Conservation (phyloP, 2,113 vertebrate genomes). For the Hydrochoerus hydrochaeris region DNA sequence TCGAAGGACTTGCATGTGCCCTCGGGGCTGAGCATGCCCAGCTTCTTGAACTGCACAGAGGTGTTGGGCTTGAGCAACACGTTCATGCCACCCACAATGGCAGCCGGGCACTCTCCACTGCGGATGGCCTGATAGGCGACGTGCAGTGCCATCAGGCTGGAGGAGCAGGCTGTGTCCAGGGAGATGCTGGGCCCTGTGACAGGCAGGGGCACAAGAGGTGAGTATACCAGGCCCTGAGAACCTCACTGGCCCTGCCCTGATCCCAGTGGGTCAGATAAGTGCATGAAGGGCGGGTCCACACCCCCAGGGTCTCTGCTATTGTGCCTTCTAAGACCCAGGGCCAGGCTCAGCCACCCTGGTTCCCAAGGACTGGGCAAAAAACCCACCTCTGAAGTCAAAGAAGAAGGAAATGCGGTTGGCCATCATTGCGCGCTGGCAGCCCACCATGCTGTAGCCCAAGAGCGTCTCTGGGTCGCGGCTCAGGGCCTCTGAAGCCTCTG, state of each 20-base stretch:
- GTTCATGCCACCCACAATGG: constrained; percentile 95
- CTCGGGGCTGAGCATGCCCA: constrained; percentile 95
- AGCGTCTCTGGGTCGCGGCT: constrained; percentile 95
- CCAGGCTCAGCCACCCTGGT: background rate
- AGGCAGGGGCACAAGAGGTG: background rate
- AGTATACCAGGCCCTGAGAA: background rate
- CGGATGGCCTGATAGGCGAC: constrained; percentile 93
- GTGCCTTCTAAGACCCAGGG: too few species aligned
- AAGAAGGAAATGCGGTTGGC: constrained; percentile 97
- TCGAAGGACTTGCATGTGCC: constrained; percentile 96
- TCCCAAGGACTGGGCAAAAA: background rate
- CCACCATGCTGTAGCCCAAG: constrained; percentile 99
- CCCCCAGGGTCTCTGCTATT: background rate
- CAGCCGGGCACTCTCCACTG: constrained; percentile 89
- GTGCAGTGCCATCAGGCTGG: constrained; percentile 94
- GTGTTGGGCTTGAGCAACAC: constrained; percentile 95
- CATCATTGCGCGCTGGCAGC: constrained; percentile 97
- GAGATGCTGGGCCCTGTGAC: constrained; percentile 92
- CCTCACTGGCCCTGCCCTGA: background rate
- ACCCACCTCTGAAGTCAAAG: constrained; percentile 93
- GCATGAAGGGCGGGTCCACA: background rate
- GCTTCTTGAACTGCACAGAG: constrained; percentile 97
- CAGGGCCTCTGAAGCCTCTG: constrained; percentile 94
- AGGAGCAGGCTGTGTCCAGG: constrained; percentile 98
- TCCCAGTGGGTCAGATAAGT: too few species aligned